Base-by-base conservation (phyloP, 2,888 invertebrate species). In the Dyspetes luteomarginatus region DNA sequence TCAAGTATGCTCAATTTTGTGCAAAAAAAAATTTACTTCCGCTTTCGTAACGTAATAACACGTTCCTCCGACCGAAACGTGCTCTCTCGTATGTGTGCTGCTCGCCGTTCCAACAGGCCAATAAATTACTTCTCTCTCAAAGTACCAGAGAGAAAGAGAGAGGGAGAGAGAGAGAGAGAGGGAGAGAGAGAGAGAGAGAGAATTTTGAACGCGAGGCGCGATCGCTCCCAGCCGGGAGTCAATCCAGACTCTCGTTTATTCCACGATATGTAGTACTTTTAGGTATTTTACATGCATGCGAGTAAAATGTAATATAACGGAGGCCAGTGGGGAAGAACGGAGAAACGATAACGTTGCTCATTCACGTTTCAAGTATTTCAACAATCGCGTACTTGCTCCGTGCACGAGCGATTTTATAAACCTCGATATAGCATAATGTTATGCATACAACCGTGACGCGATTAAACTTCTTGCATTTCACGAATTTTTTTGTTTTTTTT, bases 291-390 rank as follows among this genome's bases (percentile, higher is more conserved):
- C 36, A 3, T n/a, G 36, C 22, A 56, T 65, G 12, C 4, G 17
- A 9, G 48, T 24, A 48, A 17, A 17, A 62, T 24, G 41, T 62
- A 12, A n/a, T 41, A 52, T 41, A 26, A 69, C n/a, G n/a, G 24
- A 65, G 73, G 78, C 67, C 60, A 62, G 79, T 56, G 77, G 79
- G 78, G 78, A 69, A 82, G 76, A 84, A 83, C 75, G 58, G 79
- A 77, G 83, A 85, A 85, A 86, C 24, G 9, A 64, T 71, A 56
- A 68, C 71, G 65, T 15, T 72, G 78, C 72, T 78, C 50, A 55
- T 67, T 78, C 65, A 72, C 65, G 58, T 28, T 28, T 67, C 22
- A 78, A 78, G 52, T 52, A 67, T 67, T 67, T 62, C 43, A 17
- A 60, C 74, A 56, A 65, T 48, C 28, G 36, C 50, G 78, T 55